Conservation (phyloP, 2,888 invertebrate genomes). For the Azorinus chamasolen region DNA sequence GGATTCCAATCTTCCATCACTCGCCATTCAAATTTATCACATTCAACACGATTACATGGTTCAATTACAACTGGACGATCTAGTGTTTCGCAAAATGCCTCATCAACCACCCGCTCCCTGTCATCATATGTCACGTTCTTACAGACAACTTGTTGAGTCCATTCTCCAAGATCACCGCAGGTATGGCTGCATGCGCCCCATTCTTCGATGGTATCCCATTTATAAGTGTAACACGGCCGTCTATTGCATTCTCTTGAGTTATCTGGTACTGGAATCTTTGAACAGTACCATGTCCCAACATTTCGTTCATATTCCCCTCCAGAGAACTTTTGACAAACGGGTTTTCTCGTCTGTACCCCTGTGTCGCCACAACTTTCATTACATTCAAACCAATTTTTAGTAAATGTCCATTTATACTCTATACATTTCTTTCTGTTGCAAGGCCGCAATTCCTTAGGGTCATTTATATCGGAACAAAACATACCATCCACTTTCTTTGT, state of each 20-base stretch:
- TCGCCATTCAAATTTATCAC: constrained; percentile 42
- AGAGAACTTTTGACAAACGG: constrained; percentile 27
- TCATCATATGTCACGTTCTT: constrained; percentile 63
- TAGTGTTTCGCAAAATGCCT: constrained; percentile 27
- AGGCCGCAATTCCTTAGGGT: constrained; percentile 55
- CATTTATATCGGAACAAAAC: constrained; percentile 54
- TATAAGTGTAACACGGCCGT: constrained; percentile 51
- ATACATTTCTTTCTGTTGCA: constrained; percentile 63
- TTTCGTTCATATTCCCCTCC: constrained; percentile 14
- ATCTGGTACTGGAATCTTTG: constrained; percentile 31
- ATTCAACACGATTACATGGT: constrained; percentile 50
- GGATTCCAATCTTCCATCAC: constrained; percentile 39
- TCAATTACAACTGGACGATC: constrained; percentile 10
- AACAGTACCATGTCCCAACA: constrained; percentile 52
- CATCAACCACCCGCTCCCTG: constrained; percentile 34
- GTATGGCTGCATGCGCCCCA: constrained; percentile 60
- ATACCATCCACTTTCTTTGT: constrained; percentile 33
- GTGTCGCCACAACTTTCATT: constrained; percentile 60
- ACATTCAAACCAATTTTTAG: constrained; percentile 53
- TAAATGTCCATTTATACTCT: constrained; percentile 42
- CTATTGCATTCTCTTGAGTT: constrained; percentile 61
- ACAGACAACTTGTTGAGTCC: constrained; percentile 46
- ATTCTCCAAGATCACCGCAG: constrained; percentile 50
- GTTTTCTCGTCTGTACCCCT: constrained; percentile 44
- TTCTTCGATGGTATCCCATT: constrained; percentile 45